Evolutionary conservation across 2,113 vertebrate species (phyloP).

Genomic region (Chascanopsetta lugubris): DNA sequence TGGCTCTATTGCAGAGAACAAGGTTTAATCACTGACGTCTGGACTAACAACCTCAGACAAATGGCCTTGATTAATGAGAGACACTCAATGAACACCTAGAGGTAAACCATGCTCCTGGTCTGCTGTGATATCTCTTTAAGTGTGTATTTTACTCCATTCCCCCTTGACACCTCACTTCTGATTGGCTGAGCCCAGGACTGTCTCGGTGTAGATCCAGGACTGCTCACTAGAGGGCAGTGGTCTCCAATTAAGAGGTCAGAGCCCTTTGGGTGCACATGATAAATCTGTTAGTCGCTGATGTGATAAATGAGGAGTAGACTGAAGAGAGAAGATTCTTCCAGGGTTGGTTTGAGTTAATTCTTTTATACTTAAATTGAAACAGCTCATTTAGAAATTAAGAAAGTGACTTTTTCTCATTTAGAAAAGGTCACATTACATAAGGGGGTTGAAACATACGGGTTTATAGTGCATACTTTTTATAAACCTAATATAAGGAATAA

Average conservation of each 20-base stretch:
- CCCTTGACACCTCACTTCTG: constrained; percentile 28
- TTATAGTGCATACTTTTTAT: no score
- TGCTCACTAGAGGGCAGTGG: constrained; percentile 67
- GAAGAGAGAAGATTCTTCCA: background rate
- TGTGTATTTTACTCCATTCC: constrained; percentile 39
- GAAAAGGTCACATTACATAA: no score
- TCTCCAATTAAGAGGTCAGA: background rate
- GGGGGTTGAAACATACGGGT: no score
- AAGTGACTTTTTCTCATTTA: no score
- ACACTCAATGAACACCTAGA: constrained; percentile 62
- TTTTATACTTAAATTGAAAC: no score
- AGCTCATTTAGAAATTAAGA: no score
- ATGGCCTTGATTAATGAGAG: constrained; percentile 68
- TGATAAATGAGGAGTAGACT: background rate
- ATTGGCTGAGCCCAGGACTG: constrained; percentile 21
- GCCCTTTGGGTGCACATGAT: background rate
- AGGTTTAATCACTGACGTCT: constrained; percentile 75
- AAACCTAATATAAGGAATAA: no score
- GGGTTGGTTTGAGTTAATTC: background rate
- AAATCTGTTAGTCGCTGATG: background rate
- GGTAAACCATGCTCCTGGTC: constrained; percentile 20
- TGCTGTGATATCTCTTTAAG: constrained; percentile 49
- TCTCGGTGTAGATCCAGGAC: constrained; percentile 16
- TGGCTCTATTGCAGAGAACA: constrained; percentile 55
- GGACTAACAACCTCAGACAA: constrained; percentile 69